Evolutionary conservation across 2,797 vertebrate genomes (phyloP), one percentile per base, ranked within the genome.

Genomic region (Carcharodon carcharias): DNA sequence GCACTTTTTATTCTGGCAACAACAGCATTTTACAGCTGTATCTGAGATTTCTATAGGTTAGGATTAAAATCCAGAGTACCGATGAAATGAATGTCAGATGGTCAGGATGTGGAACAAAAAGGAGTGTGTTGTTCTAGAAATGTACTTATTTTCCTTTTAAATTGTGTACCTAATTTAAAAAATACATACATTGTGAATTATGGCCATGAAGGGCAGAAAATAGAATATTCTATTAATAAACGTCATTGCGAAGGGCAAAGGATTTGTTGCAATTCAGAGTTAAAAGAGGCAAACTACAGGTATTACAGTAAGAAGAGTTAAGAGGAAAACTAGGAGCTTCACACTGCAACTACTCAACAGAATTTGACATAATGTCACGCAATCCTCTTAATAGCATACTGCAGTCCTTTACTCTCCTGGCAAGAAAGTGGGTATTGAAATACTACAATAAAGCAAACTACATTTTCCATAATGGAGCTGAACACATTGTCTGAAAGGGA

Each of bases 351-450:
- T n/a, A 58, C 71, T 95, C 69, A 95, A 58, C 94, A 95, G 94
- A 56, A 18, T 95, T 77, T 56, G 67, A 77, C 71, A 95, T 77
- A 18, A 77, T 56, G 40, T 58, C 54, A 56, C 69, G 16, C 69
- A 73, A 56, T 95, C 50, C 69, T 77, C 31, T 77, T 67, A 87
- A 71, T 58, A 92, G 69, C 77, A 65, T 61, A 80, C 58, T 45
- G 56, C 88, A 92, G 96, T 56, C 69, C 35, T 56, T 54, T 92
- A 73, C 65, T 73, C 88, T 89, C 35, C 67, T 92, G 40, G n/a
- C 71, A 80, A 96, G 77, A 63, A 87, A 96, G 26, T 87, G 77
- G 80, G 58, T n/a, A 96, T 96, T 85, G 71, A 96, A 96, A 88
- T 82, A 87, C 26, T 61, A 88, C 85, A 85, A 96, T 95, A 77